These are phyloP conservation scores for Elanoides forficatus DNA, from an alignment of 2,113 vertebrate species.

Conservation along the genomic window DNA sequence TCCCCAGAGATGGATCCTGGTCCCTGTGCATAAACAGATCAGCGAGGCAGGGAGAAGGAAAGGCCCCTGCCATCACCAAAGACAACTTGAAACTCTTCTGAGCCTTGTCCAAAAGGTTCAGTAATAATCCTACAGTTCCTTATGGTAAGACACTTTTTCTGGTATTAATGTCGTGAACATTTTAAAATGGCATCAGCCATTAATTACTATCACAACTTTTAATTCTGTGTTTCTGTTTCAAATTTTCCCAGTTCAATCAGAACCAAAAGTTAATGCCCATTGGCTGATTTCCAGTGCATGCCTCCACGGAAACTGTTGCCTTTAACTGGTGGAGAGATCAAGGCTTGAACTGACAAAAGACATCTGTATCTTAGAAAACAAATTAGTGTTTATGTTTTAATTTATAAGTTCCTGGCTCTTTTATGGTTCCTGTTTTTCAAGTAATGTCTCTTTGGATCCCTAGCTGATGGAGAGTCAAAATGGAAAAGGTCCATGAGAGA, in stretches of 20 bases:
- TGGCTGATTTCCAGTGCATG: slow-evolving; percentile 58
- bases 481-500: slow-evolving; percentile 57
- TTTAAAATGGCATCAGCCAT: background rate
- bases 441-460: slow-evolving; percentile 53
- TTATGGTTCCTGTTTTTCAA: slow-evolving; percentile 62
- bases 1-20: background rate
- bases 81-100: background rate
- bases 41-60: background rate
- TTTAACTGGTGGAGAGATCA: slow-evolving; percentile 62
- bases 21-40: background rate
- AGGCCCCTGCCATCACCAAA: background rate
- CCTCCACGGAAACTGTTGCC: slow-evolving; percentile 46
- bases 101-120: background rate
- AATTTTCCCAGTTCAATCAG: slow-evolving; percentile 42
- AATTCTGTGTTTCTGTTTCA: slow-evolving; percentile 42
- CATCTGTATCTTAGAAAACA: slow-evolving; percentile 66
- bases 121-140: background rate
- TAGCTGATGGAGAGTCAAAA: slow-evolving; percentile 59
- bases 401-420: slow-evolving; percentile 68
- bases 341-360: slow-evolving; percentile 59
- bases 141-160: background rate
- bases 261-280: slow-evolving; percentile 50
- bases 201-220: slow-evolving; percentile 7
- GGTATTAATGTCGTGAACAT: background rate
- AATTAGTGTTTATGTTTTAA: slow-evolving; percentile 70